These are phyloP conservation scores for Cancer borealis DNA, from an alignment of 2,888 invertebrate genomes.

Conservation along the genomic window DNA sequence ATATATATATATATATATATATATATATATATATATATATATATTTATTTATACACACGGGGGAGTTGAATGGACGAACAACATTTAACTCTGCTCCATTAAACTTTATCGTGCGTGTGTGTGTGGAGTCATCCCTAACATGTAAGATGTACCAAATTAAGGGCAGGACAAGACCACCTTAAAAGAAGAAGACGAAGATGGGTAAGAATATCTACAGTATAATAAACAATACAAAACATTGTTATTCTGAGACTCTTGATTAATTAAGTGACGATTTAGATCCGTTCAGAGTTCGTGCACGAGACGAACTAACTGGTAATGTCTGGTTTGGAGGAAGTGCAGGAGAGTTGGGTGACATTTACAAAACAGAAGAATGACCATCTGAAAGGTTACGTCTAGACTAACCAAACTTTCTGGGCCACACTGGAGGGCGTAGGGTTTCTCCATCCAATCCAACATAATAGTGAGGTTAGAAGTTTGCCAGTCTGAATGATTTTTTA, in stretches of 20 bases:
- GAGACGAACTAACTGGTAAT: background rate
- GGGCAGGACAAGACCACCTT: too few species aligned
- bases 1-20: too few species aligned
- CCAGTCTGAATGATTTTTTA: background rate
- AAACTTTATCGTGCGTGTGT: too few species aligned
- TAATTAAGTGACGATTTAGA: background rate
- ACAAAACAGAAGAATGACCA: background rate
- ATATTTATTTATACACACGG: too few species aligned
- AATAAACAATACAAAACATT: background rate
- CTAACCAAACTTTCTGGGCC: background rate
- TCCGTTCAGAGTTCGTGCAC: background rate
- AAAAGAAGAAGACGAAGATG: too few species aligned
- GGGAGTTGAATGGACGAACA: too few species aligned
- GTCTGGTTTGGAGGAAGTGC: background rate
- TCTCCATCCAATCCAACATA: background rate
- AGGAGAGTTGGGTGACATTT: background rate
- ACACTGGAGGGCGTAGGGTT: background rate
- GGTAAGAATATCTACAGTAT: background rate
- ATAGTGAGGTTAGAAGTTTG: background rate
- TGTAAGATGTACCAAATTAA: too few species aligned
- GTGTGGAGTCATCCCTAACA: too few species aligned
- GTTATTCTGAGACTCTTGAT: background rate
- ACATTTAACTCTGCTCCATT: too few species aligned
- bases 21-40: too few species aligned
- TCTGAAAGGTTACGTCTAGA: background rate